Evolutionary conservation across 2,113 vertebrate species (phyloP), one percentile per base, ranked within the genome.

Genomic region (Corythaeola cristata): DNA sequence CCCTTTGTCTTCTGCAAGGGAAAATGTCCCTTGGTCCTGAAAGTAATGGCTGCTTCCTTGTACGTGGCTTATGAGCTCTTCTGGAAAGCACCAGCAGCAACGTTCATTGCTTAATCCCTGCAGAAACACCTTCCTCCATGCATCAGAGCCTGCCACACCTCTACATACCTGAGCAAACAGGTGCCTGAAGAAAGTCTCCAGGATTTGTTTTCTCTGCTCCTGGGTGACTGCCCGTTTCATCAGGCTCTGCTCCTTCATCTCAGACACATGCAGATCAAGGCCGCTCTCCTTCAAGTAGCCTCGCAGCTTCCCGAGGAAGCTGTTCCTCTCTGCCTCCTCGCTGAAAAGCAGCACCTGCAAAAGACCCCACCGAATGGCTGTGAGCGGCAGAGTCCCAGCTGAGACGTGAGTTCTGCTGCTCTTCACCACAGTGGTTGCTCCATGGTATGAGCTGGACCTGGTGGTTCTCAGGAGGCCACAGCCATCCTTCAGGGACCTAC

Each of bases 141-240:
- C 52, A 39, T 15, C 53, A 39, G n/a, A 41, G n/a, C 50, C 63
- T n/a, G 13, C 56, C 81, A 67, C 28, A 21, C 55, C 39, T 39
- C 47, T 58, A 60, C 69, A n/a, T 96, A 99, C 99, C 98, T 99
- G 98, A 62, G 99, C 98, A 97, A 99, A 99, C 23, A 99, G 98
- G 12, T 99, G 99, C 78, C 99, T 98, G 92, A 99, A 99, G 98
- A 99, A 99, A 30, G 98, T 98, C 91, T 99, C 99, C 96, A 99
- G 98, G 85, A 99, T 99, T 93, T 98, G 93, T 88, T 97, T 98
- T 82, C 99, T 98, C 93, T 99, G 98, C 88, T 99, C 98, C 96
- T 98, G 98, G 73, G 99, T 99, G 78, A 99, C 98, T 2, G 99
- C 99, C 74, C 95, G 96, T 81, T 97, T 98, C 91, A 99, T 97